Evolutionary conservation across 2,113 vertebrate genomes (phyloP).

Genomic region (Arenaria interpres): DNA sequence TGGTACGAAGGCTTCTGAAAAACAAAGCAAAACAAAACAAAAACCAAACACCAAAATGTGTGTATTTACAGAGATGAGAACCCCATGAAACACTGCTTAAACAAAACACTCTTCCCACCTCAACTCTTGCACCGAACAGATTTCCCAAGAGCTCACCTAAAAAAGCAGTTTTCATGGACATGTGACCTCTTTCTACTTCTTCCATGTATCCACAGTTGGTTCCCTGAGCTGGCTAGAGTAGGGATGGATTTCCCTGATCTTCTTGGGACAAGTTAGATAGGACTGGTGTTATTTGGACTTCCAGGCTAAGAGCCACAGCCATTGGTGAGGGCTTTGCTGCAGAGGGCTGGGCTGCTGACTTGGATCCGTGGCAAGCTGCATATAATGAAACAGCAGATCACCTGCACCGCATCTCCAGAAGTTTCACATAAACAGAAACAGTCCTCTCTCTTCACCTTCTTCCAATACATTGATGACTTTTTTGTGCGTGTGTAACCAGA

Average conservation of each 20-base stretch:
- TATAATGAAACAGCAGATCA: background rate
- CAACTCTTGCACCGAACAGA: fast-evolving
- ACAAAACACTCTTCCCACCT: background rate
- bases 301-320: background rate
- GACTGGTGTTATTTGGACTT: background rate
- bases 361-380: background rate
- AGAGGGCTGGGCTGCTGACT: background rate
- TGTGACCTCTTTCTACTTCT: background rate
- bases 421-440: background rate
- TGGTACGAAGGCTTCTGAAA: fast-evolving
- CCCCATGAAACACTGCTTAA: background rate
- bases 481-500: background rate
- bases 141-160: background rate
- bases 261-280: background rate
- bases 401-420: background rate
- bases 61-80: background rate
- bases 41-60: background rate
- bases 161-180: background rate
- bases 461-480: conserved; percentile 21
- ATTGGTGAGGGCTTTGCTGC: background rate
- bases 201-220: fast-evolving
- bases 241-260: background rate
- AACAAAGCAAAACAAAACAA: background rate
- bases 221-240: background rate
- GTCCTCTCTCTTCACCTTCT: background rate